These are phyloP conservation scores for Drosophila sp. DNA, from an alignment of 1,140 invertebrate species.

Conservation along the genomic window DNA sequence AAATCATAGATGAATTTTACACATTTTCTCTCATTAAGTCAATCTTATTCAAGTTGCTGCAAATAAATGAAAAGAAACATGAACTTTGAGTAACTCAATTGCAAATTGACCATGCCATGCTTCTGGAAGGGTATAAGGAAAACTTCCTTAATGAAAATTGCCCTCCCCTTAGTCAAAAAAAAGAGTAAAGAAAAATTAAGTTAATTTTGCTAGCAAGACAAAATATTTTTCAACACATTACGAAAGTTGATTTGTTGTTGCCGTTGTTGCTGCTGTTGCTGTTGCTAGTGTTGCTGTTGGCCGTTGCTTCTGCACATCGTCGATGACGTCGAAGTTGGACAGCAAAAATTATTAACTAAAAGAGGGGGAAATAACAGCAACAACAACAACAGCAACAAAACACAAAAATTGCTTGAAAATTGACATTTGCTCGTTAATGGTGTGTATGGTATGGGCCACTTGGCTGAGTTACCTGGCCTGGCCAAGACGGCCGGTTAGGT, in stretches of 20 bases:
- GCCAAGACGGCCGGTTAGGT: constrained; percentile 27
- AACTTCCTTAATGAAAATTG: constrained; percentile 46
- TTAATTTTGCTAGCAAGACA: constrained; percentile 67
- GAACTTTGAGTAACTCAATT: too few species aligned
- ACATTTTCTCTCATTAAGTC: too few species aligned
- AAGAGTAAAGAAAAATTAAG: constrained; percentile 63
- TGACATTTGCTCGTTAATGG: constrained; percentile 78
- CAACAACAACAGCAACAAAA: constrained; percentile 29
- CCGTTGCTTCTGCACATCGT: constrained; percentile 55
- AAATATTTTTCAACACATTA: constrained; percentile 56
- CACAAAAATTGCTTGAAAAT: constrained; percentile 76
- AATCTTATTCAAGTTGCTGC: too few species aligned
- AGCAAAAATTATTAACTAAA: constrained; percentile 78
- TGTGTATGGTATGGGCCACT: constrained; percentile 35
- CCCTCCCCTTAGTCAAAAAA: constrained; percentile 10
- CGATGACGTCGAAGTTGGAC: constrained; percentile 32
- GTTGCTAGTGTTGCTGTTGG: constrained; percentile 8
- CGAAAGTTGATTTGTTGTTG: constrained; percentile 56
- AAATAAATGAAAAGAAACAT: too few species aligned
- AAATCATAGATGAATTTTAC: too few species aligned
- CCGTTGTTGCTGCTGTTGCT: constrained; percentile 6
- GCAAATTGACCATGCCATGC: not conserved
- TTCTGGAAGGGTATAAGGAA: not conserved
- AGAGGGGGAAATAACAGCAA: constrained; percentile 56
- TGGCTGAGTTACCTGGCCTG: constrained; percentile 8